A percentile compares a stretch with the other conserved stretches of the same genome.
Conservation (phyloP, 2,888 invertebrate genomes). For the Laothoe populi region DNA sequence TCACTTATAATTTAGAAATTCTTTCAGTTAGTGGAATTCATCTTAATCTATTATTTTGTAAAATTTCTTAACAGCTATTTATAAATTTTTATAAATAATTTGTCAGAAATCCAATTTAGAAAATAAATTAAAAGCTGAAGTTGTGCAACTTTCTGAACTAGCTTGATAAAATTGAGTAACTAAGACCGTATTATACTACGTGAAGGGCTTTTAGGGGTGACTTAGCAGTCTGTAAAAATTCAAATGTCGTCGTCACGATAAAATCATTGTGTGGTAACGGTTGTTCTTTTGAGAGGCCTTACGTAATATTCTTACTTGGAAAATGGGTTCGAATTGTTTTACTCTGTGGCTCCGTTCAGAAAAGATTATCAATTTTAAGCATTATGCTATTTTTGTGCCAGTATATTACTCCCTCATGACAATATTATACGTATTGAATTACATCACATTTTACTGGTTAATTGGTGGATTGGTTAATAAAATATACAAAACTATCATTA, state of each 20-base stretch:
- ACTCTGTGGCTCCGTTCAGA: neutral
- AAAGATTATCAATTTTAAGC: neutral
- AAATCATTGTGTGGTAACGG: constrained; percentile 16
- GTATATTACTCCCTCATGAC: no score
- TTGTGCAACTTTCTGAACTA: constrained; percentile 12
- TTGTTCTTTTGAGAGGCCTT: constrained; percentile 8
- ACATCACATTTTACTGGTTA: no score
- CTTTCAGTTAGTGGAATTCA: no score
- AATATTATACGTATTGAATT: no score
- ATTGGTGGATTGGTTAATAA: no score
- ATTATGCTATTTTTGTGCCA: no score
- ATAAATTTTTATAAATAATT: neutral
- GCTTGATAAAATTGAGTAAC: constrained; percentile 11
- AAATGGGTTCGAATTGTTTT: neutral
- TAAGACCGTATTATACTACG: neutral
- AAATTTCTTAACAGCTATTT: no score
- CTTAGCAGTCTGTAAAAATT: constrained; percentile 16
- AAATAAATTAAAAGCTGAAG: constrained; percentile 11
- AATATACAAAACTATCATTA: neutral
- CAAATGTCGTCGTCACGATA: neutral
- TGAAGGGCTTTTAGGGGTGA: neutral
- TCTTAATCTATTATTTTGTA: no score
- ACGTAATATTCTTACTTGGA: neutral
- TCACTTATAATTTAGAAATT: no score
- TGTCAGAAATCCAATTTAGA: neutral